Evolutionary conservation across 2,797 vertebrate genomes (phyloP).

Genomic region (Picus viridis): DNA sequence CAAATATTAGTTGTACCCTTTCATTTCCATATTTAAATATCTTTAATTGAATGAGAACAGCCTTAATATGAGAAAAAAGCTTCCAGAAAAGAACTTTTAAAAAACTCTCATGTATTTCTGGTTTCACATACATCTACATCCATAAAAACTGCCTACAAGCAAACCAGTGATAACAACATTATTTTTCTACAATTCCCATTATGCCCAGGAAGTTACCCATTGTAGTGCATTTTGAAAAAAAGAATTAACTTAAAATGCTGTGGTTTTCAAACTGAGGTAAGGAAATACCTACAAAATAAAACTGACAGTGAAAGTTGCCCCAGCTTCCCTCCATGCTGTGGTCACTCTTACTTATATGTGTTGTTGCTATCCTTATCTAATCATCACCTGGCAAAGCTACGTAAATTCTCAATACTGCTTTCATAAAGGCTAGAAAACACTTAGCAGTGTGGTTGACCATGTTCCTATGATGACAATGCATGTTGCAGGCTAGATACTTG

Average conservation of each 20-base stretch:
- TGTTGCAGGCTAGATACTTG: not conserved
- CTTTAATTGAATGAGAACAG: not conserved
- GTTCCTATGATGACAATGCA: not conserved
- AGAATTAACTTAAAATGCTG: not conserved
- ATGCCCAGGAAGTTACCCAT: not conserved
- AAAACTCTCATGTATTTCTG: not conserved
- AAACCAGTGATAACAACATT: not conserved
- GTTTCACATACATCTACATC: not conserved
- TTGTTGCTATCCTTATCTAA: not conserved
- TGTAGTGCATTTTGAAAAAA: not conserved
- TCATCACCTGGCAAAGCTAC: not conserved
- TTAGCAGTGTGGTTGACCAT: not conserved
- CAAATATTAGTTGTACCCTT: not conserved
- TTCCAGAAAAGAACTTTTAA: not conserved
- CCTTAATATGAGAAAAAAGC: not conserved
- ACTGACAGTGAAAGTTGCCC: not conserved
- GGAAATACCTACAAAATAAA: not conserved
- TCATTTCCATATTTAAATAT: not conserved
- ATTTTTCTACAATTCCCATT: not conserved
- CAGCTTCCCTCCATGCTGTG: not conserved
- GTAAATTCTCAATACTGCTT: not conserved
- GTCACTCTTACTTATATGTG: not conserved
- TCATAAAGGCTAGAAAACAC: not conserved
- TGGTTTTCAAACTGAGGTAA: fast-evolving
- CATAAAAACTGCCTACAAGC: not conserved